These are phyloP conservation scores for Tetranychus piercei DNA, from an alignment of 2,888 invertebrate genomes.

Conservation along the genomic window DNA sequence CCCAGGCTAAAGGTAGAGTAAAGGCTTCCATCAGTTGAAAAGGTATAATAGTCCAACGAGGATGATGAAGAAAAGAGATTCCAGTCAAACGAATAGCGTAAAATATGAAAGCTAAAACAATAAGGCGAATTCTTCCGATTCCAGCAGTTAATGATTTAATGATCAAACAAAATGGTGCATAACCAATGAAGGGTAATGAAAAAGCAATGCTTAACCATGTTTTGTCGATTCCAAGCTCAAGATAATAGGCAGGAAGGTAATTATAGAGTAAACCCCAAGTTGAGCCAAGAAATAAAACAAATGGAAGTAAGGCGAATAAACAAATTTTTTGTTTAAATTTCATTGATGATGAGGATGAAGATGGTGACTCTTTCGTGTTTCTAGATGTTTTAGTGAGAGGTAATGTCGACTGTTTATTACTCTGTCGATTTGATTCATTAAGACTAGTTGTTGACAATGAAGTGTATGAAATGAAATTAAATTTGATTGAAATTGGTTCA, in stretches of 20 bases:
- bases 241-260: conserved; percentile 39
- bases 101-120: conserved; percentile 24
- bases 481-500: conserved; percentile 15
- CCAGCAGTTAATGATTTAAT: conserved; percentile 25
- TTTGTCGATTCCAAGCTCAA: conserved; percentile 21
- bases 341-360: conserved; percentile 3
- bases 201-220: conserved; percentile 21
- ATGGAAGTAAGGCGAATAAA: conserved; percentile 18
- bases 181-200: conserved; percentile 19
- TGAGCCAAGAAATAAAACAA: conserved; percentile 50
- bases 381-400: background rate
- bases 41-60: conserved; percentile 23
- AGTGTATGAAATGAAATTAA: background rate
- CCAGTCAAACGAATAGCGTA: conserved; percentile 25
- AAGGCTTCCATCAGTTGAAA: conserved; percentile 27
- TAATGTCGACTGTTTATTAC: background rate
- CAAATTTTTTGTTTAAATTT: background rate
- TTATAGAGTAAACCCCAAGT: conserved; percentile 64
- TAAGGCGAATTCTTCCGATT: conserved; percentile 24
- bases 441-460: conserved; percentile 14
- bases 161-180: conserved; percentile 22
- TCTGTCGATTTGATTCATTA: background rate
- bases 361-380: background rate
- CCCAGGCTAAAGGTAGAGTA: conserved; percentile 24
- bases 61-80: conserved; percentile 31